Evolutionary conservation across 2,113 vertebrate species (phyloP).

Genomic region (Pygathrix nemaeus): DNA sequence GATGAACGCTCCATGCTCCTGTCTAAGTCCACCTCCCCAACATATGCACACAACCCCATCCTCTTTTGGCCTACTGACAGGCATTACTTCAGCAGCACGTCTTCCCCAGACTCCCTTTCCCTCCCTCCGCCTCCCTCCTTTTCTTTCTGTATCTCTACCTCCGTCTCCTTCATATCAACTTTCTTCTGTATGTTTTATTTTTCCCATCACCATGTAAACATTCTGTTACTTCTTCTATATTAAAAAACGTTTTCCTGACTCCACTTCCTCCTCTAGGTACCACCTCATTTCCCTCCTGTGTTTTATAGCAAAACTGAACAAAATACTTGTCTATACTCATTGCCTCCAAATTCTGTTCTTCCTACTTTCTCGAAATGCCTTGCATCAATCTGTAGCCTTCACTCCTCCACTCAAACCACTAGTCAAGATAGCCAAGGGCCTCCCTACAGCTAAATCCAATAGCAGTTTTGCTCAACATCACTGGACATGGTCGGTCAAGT

Average conservation of each 20-base stretch:
- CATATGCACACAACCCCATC: background rate
- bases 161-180: background rate
- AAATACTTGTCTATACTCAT: background rate
- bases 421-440: background rate
- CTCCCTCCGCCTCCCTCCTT: background rate
- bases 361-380: slow-evolving; percentile 13
- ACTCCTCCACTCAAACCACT: background rate
- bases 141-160: background rate
- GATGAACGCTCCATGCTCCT: background rate
- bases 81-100: background rate
- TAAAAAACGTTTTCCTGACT: background rate
- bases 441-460: background rate
- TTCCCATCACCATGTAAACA: background rate
- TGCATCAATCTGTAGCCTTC: background rate
- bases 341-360: background rate
- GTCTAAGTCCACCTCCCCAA: background rate
- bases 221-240: background rate
- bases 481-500: background rate
- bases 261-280: background rate
- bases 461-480: background rate
- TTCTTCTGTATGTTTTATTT: background rate
- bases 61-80: background rate
- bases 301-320: background rate
- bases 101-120: no score
- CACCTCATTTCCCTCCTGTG: slow-evolving; percentile 9